Evolutionary conservation across 2,888 invertebrate species (phyloP).

Genomic region (Linyphia triangularis): DNA sequence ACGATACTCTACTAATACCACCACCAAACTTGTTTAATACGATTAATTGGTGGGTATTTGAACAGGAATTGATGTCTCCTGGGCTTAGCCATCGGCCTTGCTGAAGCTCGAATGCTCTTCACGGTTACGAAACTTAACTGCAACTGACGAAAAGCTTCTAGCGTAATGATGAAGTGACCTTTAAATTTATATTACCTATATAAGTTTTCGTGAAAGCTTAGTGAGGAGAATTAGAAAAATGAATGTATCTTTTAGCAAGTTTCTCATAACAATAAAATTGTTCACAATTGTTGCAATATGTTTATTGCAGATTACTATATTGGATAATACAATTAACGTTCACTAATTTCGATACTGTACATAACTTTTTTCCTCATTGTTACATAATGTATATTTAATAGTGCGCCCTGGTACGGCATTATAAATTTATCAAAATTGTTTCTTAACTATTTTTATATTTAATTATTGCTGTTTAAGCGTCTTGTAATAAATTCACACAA

Average conservation of each 20-base stretch:
- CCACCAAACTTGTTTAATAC: conserved; percentile 60
- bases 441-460: no score
- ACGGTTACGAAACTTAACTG: background rate
- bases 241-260: background rate
- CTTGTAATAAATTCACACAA: no score
- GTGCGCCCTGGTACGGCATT: no score
- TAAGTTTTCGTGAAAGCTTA: background rate
- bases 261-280: no score
- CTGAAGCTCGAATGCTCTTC: background rate
- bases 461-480: no score
- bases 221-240: background rate
- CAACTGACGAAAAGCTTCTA: background rate
- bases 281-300: no score
- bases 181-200: background rate
- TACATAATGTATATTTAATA: no score
- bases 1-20: conserved; percentile 51
- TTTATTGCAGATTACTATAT: no score
- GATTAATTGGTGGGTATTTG: conserved; percentile 54
- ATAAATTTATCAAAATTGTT: no score
- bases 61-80: conserved; percentile 40
- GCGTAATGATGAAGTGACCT: background rate
- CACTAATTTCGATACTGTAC: no score
- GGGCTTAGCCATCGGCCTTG: background rate
- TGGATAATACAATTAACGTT: no score
- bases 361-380: no score